Conservation (phyloP, 1,140 invertebrate species). For the Heliconius himera region DNA sequence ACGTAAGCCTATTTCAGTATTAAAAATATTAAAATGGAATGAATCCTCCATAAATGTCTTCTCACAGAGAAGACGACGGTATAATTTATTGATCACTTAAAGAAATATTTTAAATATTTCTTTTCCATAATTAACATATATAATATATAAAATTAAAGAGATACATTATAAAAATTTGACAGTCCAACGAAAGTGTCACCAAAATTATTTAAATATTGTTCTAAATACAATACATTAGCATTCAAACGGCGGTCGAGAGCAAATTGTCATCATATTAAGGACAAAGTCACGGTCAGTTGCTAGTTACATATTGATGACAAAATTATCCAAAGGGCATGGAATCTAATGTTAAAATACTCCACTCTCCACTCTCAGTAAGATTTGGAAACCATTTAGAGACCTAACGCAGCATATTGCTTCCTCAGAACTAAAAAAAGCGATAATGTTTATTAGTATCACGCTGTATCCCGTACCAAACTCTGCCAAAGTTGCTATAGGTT, state of each 20-base stretch:
- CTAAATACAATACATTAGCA: slow-evolving; percentile 2
- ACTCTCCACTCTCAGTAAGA: neutral
- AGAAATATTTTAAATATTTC: neutral
- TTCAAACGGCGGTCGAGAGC: neutral
- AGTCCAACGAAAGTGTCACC: neutral
- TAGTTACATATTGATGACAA: slow-evolving; percentile 18
- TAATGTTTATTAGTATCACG: no score
- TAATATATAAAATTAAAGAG: neutral
- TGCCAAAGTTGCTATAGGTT: no score
- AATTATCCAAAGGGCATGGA: neutral
- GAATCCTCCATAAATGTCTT: no score
- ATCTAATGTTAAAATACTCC: no score
- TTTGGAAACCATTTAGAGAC: no score
- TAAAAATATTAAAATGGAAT: no score
- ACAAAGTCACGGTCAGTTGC: slow-evolving; percentile 26
- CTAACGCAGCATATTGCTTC: no score
- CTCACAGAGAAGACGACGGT: no score
- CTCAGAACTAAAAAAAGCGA: no score
- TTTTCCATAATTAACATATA: neutral
- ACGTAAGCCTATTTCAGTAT: no score
- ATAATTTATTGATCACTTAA: no score
- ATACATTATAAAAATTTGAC: neutral
- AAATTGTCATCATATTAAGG: slow-evolving; percentile 3
- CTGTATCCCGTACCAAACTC: no score
- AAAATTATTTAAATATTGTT: neutral